Evolutionary conservation across 2,888 invertebrate genomes (phyloP), one percentile per base, ranked within the genome.

Genomic region (Agapostemon virescens): DNA sequence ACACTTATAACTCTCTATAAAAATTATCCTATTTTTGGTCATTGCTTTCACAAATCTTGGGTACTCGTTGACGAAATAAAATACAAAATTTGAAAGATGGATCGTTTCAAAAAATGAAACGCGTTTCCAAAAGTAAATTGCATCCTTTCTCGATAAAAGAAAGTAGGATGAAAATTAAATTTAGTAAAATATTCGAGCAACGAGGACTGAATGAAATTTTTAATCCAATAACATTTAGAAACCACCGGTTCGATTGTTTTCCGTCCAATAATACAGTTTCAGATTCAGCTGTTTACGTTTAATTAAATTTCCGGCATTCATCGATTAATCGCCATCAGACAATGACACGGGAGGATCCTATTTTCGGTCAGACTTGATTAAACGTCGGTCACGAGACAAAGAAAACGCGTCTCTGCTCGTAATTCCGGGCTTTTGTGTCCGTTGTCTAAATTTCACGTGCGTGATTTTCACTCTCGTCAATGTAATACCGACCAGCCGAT

Each of bases 321-420:
- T 67, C 79, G 80, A 79, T 80, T 80, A 80, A 80, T 79, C 52
- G 73, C 45, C 58, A 15, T 38, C 38, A 3, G n/a, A 80, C 80
- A 80, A 79, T 80, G 73, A 52, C 1, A 36, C 13, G 49, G 36
- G 49, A 68, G 49, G 66, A 80, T 79, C 79, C 79, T 61, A 58
- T 79, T 79, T 80, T 80, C 79, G 73, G 52, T 49, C 40, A 61
- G 42, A 36, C 68, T 80, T 80, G 73, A 80, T 80, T 79, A 80
- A 80, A 74, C 36, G 49, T 13, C 30, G 26, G 6, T 26, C 58
- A 4, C 1, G 58, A 20, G 49, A 69, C 79, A 69, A 79, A 79
- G 80, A 73, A 79, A 71, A 80, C 38, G 45, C 20, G 55, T 52
- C 52, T 66, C 64, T 58, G 69, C 26, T 64, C 74, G 52, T 75